Evolutionary conservation across 2,113 vertebrate species (phyloP).

Genomic region (Serranochromis macrocephalus): DNA sequence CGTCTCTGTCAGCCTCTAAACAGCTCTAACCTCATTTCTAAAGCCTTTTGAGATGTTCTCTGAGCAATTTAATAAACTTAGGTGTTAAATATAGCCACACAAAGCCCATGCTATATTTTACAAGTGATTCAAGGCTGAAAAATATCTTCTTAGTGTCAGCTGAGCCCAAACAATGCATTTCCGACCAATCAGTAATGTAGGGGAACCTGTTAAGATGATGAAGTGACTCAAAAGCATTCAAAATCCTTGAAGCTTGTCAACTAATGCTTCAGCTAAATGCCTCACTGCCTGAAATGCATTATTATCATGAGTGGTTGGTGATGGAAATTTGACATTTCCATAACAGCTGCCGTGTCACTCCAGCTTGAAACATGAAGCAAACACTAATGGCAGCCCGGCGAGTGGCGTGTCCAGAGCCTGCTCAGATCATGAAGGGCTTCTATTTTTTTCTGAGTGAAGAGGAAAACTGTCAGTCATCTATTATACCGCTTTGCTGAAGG

Average conservation of each 20-base stretch:
- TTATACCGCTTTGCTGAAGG: neutral
- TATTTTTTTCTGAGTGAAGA: neutral
- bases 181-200: neutral
- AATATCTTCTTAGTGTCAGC: neutral
- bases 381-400: neutral
- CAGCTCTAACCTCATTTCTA: neutral
- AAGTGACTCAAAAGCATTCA: neutral
- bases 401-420: neutral
- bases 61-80: neutral
- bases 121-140: neutral
- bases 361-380: neutral
- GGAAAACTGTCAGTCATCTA: conserved; percentile 1
- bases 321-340: neutral
- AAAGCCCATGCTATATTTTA: neutral
- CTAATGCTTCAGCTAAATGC: neutral
- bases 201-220: neutral
- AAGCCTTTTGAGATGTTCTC: neutral
- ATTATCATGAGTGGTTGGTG: neutral
- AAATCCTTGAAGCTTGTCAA: neutral
- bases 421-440: neutral
- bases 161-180: neutral
- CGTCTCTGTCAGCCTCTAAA: neutral
- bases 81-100: neutral
- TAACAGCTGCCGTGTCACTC: neutral
- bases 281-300: neutral